Base-by-base conservation (phyloP, 2,888 invertebrate species). In the Cephus runcator region DNA sequence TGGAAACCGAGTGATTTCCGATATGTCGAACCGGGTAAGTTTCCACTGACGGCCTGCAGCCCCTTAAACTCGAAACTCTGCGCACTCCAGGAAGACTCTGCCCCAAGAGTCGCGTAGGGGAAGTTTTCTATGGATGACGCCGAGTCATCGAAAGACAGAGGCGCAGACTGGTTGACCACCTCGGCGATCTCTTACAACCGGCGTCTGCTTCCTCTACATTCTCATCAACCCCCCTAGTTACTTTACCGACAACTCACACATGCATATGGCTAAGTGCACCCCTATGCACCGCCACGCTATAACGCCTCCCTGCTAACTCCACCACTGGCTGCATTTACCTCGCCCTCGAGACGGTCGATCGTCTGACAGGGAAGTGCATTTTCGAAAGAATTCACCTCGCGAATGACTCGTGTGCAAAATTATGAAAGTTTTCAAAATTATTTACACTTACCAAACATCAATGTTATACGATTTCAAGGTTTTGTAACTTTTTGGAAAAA, bases 121-220 rank as follows among this genome's bases (percentile, higher is more conserved):
- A 56, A 56, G 9, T 56, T 56, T 56, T 56, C 56, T 56, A 56
- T 23, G 56, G 56, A 23, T 56, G 56, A 56, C 34, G 71, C 71
- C 30, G 74, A 33, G 74, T 74, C 74, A 74, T 74, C 74, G 35
- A 73, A 40, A 82, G 82, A 82, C 79, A 80, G 81, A 84, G 78
- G 75, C 79, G 75, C 81, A 86, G 83, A 84, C 86, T 82, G 83
- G 87, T 88, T 88, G 87, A 87, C 87, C 86, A 86, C 87, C 86
- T 84, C 84, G 81, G 84, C 82, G 85, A 84, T 87, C 85, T 88
- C 84, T 84, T 81, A 85, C 85, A 82, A 80, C 83, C 79, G 76
- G 81, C 83, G 87, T 87, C 87, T 87, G 86, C 83, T 82, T 83
- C 83, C 84, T 86, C 81, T 83, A 83, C 84, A 83, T 86, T 85